Percentiles rank a stretch among this genome's conserved stretches.
phyloP scores from a whole-genome alignment of 2,113 vertebrate species.

The Fukomys damarensis region DNA sequence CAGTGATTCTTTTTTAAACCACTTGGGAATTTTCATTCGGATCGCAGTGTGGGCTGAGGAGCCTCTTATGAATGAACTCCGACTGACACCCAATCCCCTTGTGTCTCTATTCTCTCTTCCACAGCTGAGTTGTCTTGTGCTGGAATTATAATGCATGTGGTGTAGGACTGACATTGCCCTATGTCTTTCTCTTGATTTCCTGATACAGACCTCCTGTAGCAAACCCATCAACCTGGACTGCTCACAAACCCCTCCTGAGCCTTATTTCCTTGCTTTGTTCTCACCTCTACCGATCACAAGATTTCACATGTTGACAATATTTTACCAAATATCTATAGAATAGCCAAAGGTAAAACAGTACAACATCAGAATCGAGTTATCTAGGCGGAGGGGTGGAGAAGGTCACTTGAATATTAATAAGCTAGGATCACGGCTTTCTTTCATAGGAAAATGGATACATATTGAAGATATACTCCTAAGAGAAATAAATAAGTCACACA shows the following conservation, averaged over 20 bases:
- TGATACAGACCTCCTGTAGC: background rate
- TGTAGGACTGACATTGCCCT: background rate
- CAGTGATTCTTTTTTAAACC: background rate
- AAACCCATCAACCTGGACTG: background rate
- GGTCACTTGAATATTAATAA: background rate
- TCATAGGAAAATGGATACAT: no score
- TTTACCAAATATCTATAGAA: background rate
- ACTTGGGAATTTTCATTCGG: background rate
- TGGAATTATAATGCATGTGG: accelerated
- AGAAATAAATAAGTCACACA: no score
- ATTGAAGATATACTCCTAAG: no score
- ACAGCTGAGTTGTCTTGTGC: background rate
- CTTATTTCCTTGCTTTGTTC: background rate
- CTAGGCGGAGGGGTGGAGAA: background rate
- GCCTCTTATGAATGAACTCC: background rate
- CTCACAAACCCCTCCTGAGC: background rate
- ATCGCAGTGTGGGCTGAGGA: background rate
- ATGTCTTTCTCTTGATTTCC: background rate
- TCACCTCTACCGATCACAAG: background rate
- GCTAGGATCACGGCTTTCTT: background rate
- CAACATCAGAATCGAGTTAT: background rate
- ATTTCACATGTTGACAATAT: background rate
- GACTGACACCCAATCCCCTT: no score
- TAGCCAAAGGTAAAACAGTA: background rate
- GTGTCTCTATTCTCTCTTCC: background rate